Conservation (phyloP, 2,797 vertebrate genomes). For the Prunella strophiata region DNA sequence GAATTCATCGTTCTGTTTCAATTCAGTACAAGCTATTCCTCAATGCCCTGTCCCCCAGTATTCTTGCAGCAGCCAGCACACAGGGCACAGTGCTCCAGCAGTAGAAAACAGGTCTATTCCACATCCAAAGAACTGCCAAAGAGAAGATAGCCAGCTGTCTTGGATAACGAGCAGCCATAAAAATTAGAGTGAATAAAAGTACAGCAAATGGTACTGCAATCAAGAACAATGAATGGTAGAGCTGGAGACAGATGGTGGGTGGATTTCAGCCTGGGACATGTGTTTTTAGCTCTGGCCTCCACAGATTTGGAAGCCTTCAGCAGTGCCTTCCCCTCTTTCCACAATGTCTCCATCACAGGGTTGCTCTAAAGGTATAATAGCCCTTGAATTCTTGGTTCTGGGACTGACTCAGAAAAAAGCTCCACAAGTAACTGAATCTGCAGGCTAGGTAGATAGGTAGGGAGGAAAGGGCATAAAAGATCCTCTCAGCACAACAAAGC, state of each 20-base stretch:
- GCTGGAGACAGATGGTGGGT: slow-evolving; percentile 13
- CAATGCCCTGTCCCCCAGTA: neutral
- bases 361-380: neutral
- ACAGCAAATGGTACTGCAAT: slow-evolving; percentile 26
- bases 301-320: neutral
- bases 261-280: neutral
- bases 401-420: neutral
- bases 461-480: neutral
- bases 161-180: neutral
- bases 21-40: neutral
- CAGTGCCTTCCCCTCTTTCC: neutral
- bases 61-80: neutral
- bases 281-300: neutral
- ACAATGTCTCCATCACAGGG: neutral
- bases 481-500: neutral
- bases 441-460: neutral
- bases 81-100: neutral
- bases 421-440: neutral
- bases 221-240: slow-evolving; percentile 34
- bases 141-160: slow-evolving; percentile 44
- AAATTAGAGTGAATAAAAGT: slow-evolving; percentile 22
- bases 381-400: neutral
- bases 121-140: slow-evolving; percentile 14
- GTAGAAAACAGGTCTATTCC: neutral
- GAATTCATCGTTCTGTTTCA: neutral